phyloP scores from a whole-genome alignment of 2,797 vertebrate species.

The Thripadectes ignobilis region DNA sequence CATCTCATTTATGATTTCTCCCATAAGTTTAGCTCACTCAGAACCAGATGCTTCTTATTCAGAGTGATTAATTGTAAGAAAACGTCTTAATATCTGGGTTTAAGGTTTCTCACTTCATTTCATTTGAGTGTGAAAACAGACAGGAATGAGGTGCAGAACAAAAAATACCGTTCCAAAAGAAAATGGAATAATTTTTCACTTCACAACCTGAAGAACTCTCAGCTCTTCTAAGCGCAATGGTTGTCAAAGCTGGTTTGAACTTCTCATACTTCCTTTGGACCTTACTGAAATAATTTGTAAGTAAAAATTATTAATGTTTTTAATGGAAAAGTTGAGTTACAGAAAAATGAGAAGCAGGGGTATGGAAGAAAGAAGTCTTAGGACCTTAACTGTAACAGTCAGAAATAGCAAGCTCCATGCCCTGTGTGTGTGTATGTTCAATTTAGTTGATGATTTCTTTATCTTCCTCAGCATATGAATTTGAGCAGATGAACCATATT shows the following conservation, averaged over 20 bases:
- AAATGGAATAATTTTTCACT: neutral
- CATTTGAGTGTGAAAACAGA: neutral
- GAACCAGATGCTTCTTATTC: slow-evolving; percentile 12
- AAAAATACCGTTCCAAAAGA: neutral
- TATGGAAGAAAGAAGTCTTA: neutral
- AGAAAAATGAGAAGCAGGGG: neutral
- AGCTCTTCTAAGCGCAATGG: neutral
- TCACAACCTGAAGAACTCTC: neutral
- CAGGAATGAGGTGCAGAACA: neutral
- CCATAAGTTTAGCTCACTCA: neutral
- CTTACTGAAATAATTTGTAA: neutral
- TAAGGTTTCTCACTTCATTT: slow-evolving; percentile 10
- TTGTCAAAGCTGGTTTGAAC: neutral
- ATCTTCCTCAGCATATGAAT: neutral
- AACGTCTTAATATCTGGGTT: neutral
- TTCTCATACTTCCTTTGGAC: neutral
- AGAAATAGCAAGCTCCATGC: neutral
- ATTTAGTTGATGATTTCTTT: neutral
- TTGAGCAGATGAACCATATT: neutral
- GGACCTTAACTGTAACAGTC: neutral
- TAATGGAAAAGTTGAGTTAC: neutral
- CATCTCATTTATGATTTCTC: slow-evolving; percentile 16
- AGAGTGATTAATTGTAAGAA: slow-evolving; percentile 17
- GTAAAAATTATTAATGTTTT: neutral
- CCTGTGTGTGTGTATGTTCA: accelerated